Percentiles rank a stretch among this genome's conserved stretches.
Evolutionary conservation across 2,113 vertebrate genomes (phyloP).

Genomic region (Eulemur macaco): DNA sequence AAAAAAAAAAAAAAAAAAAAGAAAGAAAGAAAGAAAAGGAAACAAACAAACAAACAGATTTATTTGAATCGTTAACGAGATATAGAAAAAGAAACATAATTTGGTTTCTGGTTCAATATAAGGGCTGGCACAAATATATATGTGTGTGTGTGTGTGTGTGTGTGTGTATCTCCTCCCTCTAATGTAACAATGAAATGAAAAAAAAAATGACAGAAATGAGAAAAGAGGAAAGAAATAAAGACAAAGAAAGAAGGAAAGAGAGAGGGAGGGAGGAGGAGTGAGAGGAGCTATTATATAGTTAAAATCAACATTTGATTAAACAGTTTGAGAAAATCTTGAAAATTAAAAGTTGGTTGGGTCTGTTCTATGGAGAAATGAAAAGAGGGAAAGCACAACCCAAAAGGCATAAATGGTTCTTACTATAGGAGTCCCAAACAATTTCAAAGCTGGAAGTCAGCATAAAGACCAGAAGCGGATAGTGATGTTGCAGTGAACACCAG

Average conservation of each 20-base stretch:
- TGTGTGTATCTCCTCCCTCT: background rate
- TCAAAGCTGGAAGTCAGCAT: background rate
- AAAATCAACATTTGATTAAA: background rate
- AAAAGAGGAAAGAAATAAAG: background rate
- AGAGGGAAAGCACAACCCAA: background rate
- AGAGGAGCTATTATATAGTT: background rate
- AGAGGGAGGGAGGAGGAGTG: too few relatives aligned
- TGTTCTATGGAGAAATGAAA: background rate
- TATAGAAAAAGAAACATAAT: background rate
- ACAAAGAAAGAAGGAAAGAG: background rate
- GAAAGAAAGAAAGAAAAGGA: too few relatives aligned
- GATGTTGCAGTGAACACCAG: background rate
- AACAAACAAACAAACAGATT: background rate
- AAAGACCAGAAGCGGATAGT: background rate
- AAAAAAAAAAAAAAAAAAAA: too few relatives aligned
- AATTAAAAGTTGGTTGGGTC: background rate
- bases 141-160: background rate
- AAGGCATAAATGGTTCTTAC: background rate
- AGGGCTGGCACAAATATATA: background rate
- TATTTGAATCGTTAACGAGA: background rate
- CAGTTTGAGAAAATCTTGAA: background rate
- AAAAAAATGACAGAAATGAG: background rate
- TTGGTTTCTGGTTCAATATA: slow-evolving; percentile 18
- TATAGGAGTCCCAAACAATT: background rate
- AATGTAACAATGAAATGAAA: background rate